Evolutionary conservation across 1,140 invertebrate species (phyloP).

Genomic region (Penaeus indicus): DNA sequence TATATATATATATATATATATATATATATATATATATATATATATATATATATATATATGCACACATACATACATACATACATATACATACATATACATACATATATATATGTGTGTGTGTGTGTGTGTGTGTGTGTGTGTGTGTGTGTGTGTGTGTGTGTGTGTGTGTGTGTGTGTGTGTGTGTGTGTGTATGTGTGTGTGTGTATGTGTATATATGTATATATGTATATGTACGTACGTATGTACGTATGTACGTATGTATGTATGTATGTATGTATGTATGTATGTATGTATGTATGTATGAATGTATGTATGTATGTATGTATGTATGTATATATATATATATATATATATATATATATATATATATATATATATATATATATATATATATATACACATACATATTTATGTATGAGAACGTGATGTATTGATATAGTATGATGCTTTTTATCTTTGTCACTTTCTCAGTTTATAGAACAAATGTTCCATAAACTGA

Average conservation of each 20-base stretch:
- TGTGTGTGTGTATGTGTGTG: not conserved
- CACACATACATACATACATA: not conserved
- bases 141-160: not conserved
- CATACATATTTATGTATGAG: not conserved
- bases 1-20: not conserved
- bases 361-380: not conserved
- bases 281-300: not conserved
- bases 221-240: constrained; percentile 1
- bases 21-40: not conserved
- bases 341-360: too few relatives aligned
- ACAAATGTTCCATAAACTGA: too few relatives aligned
- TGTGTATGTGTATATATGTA: not conserved
- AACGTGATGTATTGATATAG: not conserved
- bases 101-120: not conserved
- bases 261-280: not conserved
- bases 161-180: not conserved
- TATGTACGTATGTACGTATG: not conserved
- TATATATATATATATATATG: too few relatives aligned
- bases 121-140: too few relatives aligned
- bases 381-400: not conserved
- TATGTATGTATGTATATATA: too few relatives aligned
- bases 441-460: too few relatives aligned
- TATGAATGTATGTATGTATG: not conserved
- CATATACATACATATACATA: not conserved
- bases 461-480: too few relatives aligned